Base-by-base conservation (phyloP, 2,113 vertebrate species). In the Ivindomyrus marchei region DNA sequence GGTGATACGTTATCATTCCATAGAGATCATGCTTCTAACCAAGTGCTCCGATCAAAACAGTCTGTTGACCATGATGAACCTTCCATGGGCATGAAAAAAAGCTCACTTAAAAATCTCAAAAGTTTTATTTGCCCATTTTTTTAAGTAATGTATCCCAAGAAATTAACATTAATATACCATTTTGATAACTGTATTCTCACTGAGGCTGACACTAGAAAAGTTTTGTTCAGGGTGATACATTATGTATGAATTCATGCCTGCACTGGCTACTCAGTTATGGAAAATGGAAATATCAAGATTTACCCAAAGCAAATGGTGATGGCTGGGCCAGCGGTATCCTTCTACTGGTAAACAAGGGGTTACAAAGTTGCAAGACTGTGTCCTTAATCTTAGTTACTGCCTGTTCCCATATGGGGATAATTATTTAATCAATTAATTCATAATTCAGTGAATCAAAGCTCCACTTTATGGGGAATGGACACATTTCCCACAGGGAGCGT, bases 381-480 rank as follows among this genome's bases (percentile, higher is more conserved):
- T 42, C 13, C 74, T 80, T 80, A 42, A 80, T 80, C 74, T 80
- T 42, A 42, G 17, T 80, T 80, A 80, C 74, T 80, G 36, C 36
- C 36, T 80, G 36, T 42, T 17, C 74, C 15, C 15, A 42, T 80
- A 80, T 19, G 74, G 36, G 74, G 36, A 80, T 80, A 80, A 19
- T 42, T 15, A 80, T 80, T 80, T 80, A 80, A 80, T 80, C 74
- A 80, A 80, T 80, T 80, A 80, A 80, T 42, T 80, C 31, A 80
- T 80, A 17, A 42, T 17, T 80, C 74, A 80, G 74, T 42, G 36
- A 80, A 80, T 42, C 36, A 80, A 80, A 80, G 36, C 17, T 80
- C 36, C 17, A 80, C 36, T 19, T 80, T 42, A 42, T 1, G 5
- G 4, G 39, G 74, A 80, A 39, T 13, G 74, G 74, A 80, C 27